These are phyloP conservation scores for Pyrochroa serraticornis DNA, from an alignment of 2,888 invertebrate species.

Conservation along the genomic window DNA sequence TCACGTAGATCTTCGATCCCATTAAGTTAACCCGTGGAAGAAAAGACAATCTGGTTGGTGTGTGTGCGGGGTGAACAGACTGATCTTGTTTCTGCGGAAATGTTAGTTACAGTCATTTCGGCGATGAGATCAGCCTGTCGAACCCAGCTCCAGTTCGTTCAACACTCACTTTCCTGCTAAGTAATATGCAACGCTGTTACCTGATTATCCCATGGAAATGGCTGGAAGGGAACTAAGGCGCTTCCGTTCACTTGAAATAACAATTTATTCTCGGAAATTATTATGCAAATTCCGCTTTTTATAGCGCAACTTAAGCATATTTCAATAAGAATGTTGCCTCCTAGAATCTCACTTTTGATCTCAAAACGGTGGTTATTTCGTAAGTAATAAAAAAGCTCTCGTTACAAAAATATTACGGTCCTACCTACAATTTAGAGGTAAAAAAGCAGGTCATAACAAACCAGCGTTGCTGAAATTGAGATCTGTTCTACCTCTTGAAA, in stretches of 20 bases:
- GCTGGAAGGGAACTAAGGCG: constrained; percentile 6
- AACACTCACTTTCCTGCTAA: constrained; percentile 17
- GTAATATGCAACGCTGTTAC: constrained; percentile 29
- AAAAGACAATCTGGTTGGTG: constrained; percentile 15
- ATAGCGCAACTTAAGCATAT: neutral
- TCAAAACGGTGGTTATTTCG: no score
- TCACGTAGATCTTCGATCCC: constrained; percentile 32
- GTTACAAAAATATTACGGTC: no score
- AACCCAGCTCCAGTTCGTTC: constrained; percentile 43
- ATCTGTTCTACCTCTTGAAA: no score
- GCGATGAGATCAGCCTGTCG: constrained; percentile 61
- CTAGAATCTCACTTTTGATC: neutral
- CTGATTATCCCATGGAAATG: constrained; percentile 26
- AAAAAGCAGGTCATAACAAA: no score
- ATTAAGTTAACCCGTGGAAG: constrained; percentile 16
- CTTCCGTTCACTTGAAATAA: constrained; percentile 23
- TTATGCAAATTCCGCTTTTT: constrained; percentile 28
- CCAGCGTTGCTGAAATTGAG: no score
- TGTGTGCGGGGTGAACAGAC: constrained; percentile 55
- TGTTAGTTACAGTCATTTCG: constrained; percentile 58
- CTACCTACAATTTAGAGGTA: no score
- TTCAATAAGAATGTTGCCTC: neutral
- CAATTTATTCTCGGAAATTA: constrained; percentile 32
- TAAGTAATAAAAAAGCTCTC: no score
- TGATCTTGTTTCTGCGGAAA: constrained; percentile 60